Evolutionary conservation across 2,113 vertebrate genomes (phyloP), one percentile per base, ranked within the genome.

Genomic region (Thalassarche chlororhynchos): DNA sequence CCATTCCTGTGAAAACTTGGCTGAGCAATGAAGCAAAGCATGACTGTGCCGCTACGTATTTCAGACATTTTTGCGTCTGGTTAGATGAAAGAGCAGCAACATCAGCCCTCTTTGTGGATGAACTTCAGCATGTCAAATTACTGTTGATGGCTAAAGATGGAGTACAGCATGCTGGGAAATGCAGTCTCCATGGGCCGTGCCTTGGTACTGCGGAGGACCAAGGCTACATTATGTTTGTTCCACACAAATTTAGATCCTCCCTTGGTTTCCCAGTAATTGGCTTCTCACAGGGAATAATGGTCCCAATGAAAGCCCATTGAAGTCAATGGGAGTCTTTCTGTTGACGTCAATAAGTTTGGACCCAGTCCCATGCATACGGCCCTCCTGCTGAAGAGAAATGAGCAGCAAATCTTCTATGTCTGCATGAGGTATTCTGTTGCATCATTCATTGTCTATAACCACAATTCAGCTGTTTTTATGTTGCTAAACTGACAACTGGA

Each of bases 381-480:
- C 76, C 92, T 95, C 83, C 90, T 92, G 95, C 87, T 91, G 95
- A 58, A 93, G 89, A 90, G 87, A 84, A 93, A 84, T n/a, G 72
- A 96, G 92, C 96, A 96, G 90, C 75, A 91, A 42, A 80, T 79
- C 80, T 75, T 88, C 80, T 32, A 1, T 60, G 91, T 85, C 78
- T 94, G 91, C 78, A 7, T 90, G 84, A 94, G 58, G 74, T 94
- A 77, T 70, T 76, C 84, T 75, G 68, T 93, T 91, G 93, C 91
- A 76, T 49, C 90, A 75, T 61, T 74, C 95, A 81, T 84, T 31
- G 44, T 75, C 82, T 84, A 66, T 36, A 82, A 86, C 77, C 92
- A 57, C 90, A 75, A 42, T 91, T 84, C 94, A 87, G 90, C 94
- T 83, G 44, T 4, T 82, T 40, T 68, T 17, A 11, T 23, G 46